Percentiles rank a stretch among this genome's conserved stretches.
Evolutionary conservation across 2,888 invertebrate species (phyloP).

Genomic region (Cistogaster globosa): DNA sequence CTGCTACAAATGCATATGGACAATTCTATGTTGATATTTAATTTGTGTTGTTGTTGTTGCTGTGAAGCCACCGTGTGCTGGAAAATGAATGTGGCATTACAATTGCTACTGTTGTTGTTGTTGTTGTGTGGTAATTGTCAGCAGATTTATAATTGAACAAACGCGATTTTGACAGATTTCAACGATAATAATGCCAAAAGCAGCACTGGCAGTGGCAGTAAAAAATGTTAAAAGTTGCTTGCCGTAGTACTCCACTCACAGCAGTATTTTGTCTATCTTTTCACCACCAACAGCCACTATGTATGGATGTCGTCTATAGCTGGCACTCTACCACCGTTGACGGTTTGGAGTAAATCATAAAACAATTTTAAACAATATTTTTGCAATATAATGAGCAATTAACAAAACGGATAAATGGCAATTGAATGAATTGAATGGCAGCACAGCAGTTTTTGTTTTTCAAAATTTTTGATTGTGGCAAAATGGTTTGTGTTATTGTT

Average conservation of each 20-base stretch:
- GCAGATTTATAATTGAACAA: constrained; percentile 74
- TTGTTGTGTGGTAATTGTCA: constrained; percentile 73
- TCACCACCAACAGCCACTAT: constrained; percentile 49
- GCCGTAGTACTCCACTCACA: constrained; percentile 40
- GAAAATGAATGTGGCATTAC: constrained; percentile 56
- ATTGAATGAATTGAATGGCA: constrained; percentile 62
- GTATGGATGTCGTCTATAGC: constrained; percentile 44
- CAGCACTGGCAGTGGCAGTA: constrained; percentile 57
- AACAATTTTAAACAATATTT: constrained; percentile 71
- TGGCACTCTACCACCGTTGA: constrained; percentile 55
- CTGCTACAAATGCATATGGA: constrained; percentile 40
- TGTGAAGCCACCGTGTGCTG: constrained; percentile 54
- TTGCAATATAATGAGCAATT: constrained; percentile 72
- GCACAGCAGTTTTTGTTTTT: constrained; percentile 16
- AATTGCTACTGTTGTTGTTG: constrained; percentile 37
- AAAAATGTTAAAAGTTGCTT: constrained; percentile 49
- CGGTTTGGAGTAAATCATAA: constrained; percentile 70
- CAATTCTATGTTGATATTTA: constrained; percentile 3
- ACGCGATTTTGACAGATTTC: constrained; percentile 75
- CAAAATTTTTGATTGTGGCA: constrained; percentile 32
- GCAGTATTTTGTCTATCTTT: constrained; percentile 61
- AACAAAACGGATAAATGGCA: constrained; percentile 71
- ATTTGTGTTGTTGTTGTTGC: not conserved
- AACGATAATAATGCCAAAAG: constrained; percentile 72
- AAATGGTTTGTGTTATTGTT: constrained; percentile 41